A percentile compares a stretch with the other conserved stretches of the same genome.
Evolutionary conservation across 2,113 vertebrate species (phyloP).

Genomic region (Dasyprocta punctata): DNA sequence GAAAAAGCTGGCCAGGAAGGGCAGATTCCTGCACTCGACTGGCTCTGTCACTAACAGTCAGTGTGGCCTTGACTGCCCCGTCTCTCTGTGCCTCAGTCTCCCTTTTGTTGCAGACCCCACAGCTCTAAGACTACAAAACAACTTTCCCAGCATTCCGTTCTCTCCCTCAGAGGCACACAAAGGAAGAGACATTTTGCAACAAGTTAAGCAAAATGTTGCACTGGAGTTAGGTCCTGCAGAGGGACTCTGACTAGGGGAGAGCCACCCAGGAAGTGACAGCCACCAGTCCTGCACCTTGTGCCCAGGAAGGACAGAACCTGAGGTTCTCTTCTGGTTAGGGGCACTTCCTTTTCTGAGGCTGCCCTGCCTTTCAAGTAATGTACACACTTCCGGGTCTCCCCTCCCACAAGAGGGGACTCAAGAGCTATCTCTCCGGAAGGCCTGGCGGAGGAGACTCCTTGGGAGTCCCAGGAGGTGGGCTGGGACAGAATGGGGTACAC

Average conservation of each 20-base stretch:
- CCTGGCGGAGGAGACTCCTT: neutral
- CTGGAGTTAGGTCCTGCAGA: neutral
- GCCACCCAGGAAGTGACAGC: neutral
- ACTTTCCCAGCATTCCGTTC: neutral
- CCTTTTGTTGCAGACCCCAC: neutral
- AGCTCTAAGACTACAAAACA: neutral
- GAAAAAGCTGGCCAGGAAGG: accelerated
- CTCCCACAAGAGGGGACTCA: neutral
- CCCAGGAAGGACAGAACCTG: neutral
- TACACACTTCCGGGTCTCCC: neutral
- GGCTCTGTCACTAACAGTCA: neutral
- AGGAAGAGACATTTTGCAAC: constrained; percentile 50
- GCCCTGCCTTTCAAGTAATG: neutral
- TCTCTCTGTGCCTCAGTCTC: neutral
- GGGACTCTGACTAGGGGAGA: neutral
- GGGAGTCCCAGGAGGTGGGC: neutral
- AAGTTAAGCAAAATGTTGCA: constrained; percentile 31
- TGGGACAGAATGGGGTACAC: neutral
- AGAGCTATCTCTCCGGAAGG: neutral
- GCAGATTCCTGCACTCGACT: neutral
- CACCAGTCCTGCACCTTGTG: accelerated
- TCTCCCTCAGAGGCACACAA: neutral
- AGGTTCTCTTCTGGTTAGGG: neutral
- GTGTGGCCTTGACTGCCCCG: neutral
- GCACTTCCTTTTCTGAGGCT: neutral